Evolutionary conservation across 1,140 invertebrate genomes (phyloP), one percentile per base, ranked within the genome.

Genomic region (Asbolus verrucosus): DNA sequence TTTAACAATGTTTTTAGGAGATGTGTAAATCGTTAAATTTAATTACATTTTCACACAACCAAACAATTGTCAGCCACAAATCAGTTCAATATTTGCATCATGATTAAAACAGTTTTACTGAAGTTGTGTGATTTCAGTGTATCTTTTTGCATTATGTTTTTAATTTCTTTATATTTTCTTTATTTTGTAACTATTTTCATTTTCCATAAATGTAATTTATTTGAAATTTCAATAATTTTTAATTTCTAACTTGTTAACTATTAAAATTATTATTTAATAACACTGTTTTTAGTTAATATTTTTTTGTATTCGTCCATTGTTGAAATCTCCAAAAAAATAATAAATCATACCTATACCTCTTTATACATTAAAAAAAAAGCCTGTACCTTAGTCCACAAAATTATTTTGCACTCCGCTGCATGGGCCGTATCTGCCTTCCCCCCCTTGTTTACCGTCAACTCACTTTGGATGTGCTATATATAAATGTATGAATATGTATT

Each of bases 401-500:
- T 76, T 76, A 67, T 65, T 79, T 78, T 79, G 78, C 79, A 79
- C 78, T 70, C 72, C 54, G 71, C 67, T 77, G 76, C 77, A 79
- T 78, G 75, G 75, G 72, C 75, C 72, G 62, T 72, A 60, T 67
- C 73, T 68, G 65, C 69, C 67, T 70, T 70, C 76, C 65, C 54
- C 70, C 71, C 74, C 77, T 77, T 78, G 72, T 81, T 81, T 80
- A 78, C 76, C 76, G 74, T 78, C 69, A 75, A 80, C 76, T 79
- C 79, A 81, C 79, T 81, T 81, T 81, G 80, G 79, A 81, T 81
- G 79, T 81, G 80, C 80, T 81, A 81, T 81, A 81, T 81, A 81
- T 81, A 81, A 81, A 81, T 81, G 80, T 81, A 81, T 81, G 78
- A 81, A 81, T 80, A 81, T 81, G 79, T 81, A 81, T 80, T 81